Evolutionary conservation across 2,797 vertebrate genomes (phyloP).

Genomic region (Pagetopsis macropterus): DNA sequence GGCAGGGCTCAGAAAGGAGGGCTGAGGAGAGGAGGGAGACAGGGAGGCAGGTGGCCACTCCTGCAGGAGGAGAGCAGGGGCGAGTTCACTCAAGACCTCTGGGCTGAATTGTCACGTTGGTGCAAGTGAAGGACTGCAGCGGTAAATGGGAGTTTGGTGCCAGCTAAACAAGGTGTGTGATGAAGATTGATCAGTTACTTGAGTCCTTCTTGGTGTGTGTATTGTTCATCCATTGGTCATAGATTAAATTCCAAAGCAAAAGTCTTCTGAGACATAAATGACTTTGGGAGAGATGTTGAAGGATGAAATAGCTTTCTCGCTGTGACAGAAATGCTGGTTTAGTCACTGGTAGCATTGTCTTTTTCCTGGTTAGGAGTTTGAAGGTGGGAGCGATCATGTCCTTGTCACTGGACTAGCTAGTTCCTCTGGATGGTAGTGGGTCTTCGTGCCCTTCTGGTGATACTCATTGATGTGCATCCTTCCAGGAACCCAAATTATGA

Average conservation of each 20-base stretch:
- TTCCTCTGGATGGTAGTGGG: conserved; percentile 8
- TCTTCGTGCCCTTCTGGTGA: background rate
- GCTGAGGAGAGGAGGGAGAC: conserved; percentile 54
- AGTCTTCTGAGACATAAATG: background rate
- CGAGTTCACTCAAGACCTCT: background rate
- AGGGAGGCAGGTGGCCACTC: conserved; percentile 58
- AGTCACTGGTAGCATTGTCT: background rate
- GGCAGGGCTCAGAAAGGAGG: conserved; percentile 56
- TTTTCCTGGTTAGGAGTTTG: background rate
- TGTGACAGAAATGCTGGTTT: background rate
- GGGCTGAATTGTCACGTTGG: conserved; percentile 12
- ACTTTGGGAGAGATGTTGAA: conserved; percentile 1
- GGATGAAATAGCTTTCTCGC: background rate
- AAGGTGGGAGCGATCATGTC: conserved; percentile 17
- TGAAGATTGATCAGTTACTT: conserved; percentile 7
- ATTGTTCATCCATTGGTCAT: background rate
- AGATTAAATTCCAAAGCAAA: conserved; percentile 8
- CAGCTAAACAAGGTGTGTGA: conserved; percentile 27
- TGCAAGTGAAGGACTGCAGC: conserved; percentile 12
- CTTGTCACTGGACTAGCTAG: conserved; percentile 1
- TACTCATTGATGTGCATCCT: conserved; percentile 12
- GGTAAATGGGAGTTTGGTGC: conserved; percentile 28
- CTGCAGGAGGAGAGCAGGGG: conserved; percentile 29
- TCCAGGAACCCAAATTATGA: background rate
- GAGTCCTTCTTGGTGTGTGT: conserved; percentile 6